Percentiles rank a stretch among this genome's conserved stretches.
These are phyloP conservation scores for Cosmopolites sordidus DNA, from an alignment of 2,888 invertebrate species.

Conservation along the genomic window DNA sequence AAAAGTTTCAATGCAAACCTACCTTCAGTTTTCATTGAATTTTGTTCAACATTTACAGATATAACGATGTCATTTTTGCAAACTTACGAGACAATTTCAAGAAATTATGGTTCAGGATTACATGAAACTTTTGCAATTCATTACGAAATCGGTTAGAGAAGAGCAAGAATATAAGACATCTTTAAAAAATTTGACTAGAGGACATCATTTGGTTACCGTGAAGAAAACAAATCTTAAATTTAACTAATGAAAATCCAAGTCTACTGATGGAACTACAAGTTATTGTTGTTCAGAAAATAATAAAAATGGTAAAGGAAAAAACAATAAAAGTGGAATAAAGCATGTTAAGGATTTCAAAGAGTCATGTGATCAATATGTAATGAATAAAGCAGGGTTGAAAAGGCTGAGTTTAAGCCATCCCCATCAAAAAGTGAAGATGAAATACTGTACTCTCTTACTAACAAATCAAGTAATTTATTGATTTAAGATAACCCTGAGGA, in stretches of 20 bases:
- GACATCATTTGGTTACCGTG: conserved; percentile 4
- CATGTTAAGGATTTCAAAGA: background rate
- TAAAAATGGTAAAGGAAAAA: conserved; percentile 7
- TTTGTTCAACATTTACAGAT: too few species aligned
- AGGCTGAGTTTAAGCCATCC: background rate
- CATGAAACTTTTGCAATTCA: conserved; percentile 40
- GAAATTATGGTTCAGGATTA: conserved; percentile 40
- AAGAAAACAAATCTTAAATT: background rate
- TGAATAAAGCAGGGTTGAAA: background rate
- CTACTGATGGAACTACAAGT: too few species aligned
- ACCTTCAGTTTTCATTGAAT: too few species aligned
- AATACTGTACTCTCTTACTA: background rate
- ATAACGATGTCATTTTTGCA: conserved; percentile 37
- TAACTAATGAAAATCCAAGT: conserved; percentile 9
- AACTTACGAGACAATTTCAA: conserved; percentile 38
- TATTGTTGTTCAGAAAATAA: conserved; percentile 11
- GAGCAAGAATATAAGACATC: conserved; percentile 27
- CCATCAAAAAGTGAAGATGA: background rate
- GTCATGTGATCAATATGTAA: background rate
- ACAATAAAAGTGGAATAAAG: background rate
- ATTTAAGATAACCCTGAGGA: background rate
- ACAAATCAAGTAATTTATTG: background rate
- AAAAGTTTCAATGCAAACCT: too few species aligned
- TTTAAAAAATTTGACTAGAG: conserved; percentile 18
- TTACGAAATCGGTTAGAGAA: conserved; percentile 31